Conservation (phyloP, 2,888 invertebrate species). For the Drosophila borealis region DNA sequence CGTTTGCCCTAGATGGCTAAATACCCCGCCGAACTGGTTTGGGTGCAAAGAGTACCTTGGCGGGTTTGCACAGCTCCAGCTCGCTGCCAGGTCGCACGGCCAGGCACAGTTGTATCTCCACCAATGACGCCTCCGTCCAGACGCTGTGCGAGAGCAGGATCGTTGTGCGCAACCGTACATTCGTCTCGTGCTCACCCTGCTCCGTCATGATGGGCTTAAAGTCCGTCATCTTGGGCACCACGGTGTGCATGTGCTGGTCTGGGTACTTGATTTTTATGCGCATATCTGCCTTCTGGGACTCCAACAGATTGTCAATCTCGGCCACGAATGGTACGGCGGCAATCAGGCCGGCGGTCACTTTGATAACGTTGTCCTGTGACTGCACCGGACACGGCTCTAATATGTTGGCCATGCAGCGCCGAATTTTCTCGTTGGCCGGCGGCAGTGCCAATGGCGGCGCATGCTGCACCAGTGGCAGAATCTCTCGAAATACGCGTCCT, state of each 20-base stretch:
- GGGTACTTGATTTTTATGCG: conserved; percentile 96
- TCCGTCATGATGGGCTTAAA: conserved; percentile 88
- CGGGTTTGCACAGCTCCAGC: conserved; percentile 93
- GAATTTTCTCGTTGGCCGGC: conserved; percentile 89
- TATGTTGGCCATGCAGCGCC: conserved; percentile 92
- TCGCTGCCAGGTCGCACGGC: conserved; percentile 86
- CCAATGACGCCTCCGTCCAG: conserved; percentile 96
- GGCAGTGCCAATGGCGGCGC: conserved; percentile 89
- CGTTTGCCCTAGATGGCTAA: conserved; percentile 73
- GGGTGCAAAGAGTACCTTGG: conserved; percentile 94
- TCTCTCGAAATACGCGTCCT: conserved; percentile 91
- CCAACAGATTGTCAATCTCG: conserved; percentile 91
- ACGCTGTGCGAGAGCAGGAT: conserved; percentile 94
- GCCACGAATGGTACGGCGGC: conserved; percentile 95
- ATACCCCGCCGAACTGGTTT: conserved; percentile 94
- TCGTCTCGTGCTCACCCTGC: conserved; percentile 86
- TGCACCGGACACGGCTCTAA: conserved; percentile 93
- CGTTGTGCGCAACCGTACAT: conserved; percentile 91
- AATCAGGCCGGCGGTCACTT: conserved; percentile 96
- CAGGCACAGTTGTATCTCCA: conserved; percentile 93
- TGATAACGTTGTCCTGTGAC: conserved; percentile 91
- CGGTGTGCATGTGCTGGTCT: conserved; percentile 94
- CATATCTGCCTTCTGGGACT: conserved; percentile 89
- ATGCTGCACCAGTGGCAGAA: conserved; percentile 91
- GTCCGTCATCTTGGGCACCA: conserved; percentile 92